Conservation (phyloP, 1,140 invertebrate species). For the Polypedilum vanderplanki region DNA sequence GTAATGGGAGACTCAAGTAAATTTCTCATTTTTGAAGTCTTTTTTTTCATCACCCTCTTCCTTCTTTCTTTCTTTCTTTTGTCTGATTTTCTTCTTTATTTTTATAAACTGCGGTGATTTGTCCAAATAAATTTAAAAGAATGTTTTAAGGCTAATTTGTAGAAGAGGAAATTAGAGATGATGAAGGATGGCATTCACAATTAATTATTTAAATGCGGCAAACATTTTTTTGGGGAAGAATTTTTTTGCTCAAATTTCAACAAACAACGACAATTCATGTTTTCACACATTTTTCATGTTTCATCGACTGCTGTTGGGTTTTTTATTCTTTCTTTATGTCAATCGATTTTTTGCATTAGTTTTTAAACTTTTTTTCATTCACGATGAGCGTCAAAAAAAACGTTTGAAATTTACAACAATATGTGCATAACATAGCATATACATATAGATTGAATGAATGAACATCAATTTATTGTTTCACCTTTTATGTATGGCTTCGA, state of each 20-base stretch:
- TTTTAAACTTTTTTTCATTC: neutral
- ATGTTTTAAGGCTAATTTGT: slow-evolving; percentile 22
- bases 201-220: neutral
- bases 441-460: neutral
- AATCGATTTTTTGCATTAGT: neutral
- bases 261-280: no score
- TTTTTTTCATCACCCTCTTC: slow-evolving; percentile 12
- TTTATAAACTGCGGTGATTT: neutral
- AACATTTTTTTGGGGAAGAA: neutral
- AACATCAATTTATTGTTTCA: slow-evolving; percentile 6
- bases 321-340: neutral
- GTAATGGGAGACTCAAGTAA: neutral
- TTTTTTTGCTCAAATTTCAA: neutral
- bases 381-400: neutral
- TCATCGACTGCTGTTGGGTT: neutral
- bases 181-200: neutral
- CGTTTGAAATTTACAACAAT: slow-evolving; percentile 4
- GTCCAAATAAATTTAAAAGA: slow-evolving; percentile 25
- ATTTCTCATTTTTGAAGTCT: neutral
- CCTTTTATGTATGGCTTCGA: neutral
- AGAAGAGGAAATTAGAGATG: neutral
- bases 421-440: neutral
- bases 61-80: neutral
- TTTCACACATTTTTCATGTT: neutral
- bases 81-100: neutral